Evolutionary conservation across 2,797 vertebrate species (phyloP), one percentile per base, ranked within the genome.

Genomic region (Poecile montanus): DNA sequence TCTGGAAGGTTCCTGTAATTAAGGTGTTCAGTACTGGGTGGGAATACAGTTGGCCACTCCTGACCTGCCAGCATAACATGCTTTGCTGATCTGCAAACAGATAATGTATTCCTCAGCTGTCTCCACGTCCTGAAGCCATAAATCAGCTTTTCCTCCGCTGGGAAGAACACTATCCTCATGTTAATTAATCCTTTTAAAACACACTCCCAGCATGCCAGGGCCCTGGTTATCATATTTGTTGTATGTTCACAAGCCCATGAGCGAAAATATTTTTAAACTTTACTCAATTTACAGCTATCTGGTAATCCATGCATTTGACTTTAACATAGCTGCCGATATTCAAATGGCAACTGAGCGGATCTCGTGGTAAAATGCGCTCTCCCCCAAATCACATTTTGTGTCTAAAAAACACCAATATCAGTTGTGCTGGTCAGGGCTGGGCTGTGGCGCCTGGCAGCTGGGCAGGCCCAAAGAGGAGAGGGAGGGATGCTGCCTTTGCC

Each of bases 141-240:
- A 89, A 94, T 50, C 6, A 4, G 26, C 68, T 89, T 77, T 84
- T 85, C 34, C 45, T 73, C 85, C 1, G 0, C 48, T 0, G 0
- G 47, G 77, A 78, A 72, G 61, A 76, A 70, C 1, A 1, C 16
- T 71, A 54, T 7, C 36, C 36, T 81, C 73, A 75, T 8, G 7
- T 47, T 87, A 95, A 94, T 95, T 85, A 93, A 77, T 68, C 62
- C 51, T 67, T 71, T 61, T 66, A 70, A 91, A 94, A 85, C 70
- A 18, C 18, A 47, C 16, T 85, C 38, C 19, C 25, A 47, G 36
- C 4, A 0, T 67, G 40, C 48, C 67, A 54, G 21, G 27, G 53
- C 27, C 56, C 54, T 3, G 0, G 51, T 85, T 85, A 63, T 36
- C 19, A 8, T 51, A 71, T 36, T 29, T 79, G 23, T 56, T 8